These are phyloP conservation scores for Menura novaehollandiae DNA, from an alignment of 2,113 vertebrate genomes.

Conservation along the genomic window DNA sequence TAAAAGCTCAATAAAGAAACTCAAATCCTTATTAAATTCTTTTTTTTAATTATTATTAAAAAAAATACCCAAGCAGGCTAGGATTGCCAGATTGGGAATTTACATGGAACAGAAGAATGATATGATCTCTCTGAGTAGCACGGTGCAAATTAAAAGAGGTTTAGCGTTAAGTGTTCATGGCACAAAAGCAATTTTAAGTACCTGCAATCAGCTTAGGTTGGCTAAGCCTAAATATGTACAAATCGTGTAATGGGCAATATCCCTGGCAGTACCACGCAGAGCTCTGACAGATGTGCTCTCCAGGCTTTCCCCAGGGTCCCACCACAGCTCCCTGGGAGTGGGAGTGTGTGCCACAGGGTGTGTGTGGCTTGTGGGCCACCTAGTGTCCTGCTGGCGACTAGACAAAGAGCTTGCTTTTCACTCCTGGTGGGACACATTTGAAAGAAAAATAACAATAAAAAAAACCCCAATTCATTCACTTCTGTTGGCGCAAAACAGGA, in stretches of 20 bases:
- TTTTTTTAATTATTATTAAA: slow-evolving; percentile 48
- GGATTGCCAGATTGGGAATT: slow-evolving; percentile 69
- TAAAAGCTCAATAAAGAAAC: slow-evolving; percentile 58
- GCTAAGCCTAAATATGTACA: slow-evolving; percentile 85
- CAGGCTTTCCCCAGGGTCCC: not conserved
- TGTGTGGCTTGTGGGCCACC: slow-evolving; percentile 36
- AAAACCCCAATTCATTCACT: fast-evolving
- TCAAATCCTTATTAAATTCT: slow-evolving; percentile 65
- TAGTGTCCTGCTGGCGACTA: not conserved
- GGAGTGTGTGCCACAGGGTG: not conserved
- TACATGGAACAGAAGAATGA: slow-evolving; percentile 66
- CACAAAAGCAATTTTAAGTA: slow-evolving; percentile 85
- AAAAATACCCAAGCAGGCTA: slow-evolving; percentile 33
- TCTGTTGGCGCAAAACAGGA: not conserved
- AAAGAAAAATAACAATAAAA: not conserved
- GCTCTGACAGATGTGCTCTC: not conserved
- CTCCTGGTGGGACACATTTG: not conserved
- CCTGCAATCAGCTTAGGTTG: slow-evolving; percentile 83
- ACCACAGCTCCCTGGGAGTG: not conserved
- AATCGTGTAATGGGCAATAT: slow-evolving; percentile 77
- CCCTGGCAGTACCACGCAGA: slow-evolving; percentile 79
- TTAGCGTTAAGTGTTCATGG: slow-evolving; percentile 82
- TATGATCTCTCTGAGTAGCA: slow-evolving; percentile 80
- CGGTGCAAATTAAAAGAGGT: slow-evolving; percentile 83
- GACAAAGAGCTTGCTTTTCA: fast-evolving